phyloP scores from a whole-genome alignment of 1,140 invertebrate species.

The Bathynomus jamesi region DNA sequence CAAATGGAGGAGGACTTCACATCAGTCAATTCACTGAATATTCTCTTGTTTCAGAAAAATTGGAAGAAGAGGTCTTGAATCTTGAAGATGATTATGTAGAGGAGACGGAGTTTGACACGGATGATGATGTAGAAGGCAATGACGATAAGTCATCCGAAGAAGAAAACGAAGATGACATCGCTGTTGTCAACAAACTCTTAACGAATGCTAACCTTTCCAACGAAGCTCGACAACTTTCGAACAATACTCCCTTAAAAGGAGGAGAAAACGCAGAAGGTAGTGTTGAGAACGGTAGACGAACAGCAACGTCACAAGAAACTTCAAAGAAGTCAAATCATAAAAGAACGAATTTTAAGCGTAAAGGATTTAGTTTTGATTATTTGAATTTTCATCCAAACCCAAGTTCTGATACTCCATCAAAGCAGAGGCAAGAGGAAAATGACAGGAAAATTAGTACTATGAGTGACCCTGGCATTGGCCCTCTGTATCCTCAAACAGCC shows the following conservation, averaged over 20 bases:
- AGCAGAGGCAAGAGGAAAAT: conserved; percentile 18
- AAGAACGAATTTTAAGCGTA: neutral
- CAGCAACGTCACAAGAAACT: too few species aligned
- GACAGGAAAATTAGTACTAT: conserved; percentile 18
- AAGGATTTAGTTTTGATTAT: conserved; percentile 17
- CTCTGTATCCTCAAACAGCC: neutral
- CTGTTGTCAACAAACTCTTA: neutral
- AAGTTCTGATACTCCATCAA: neutral
- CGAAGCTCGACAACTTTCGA: too few species aligned
- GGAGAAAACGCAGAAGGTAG: too few species aligned
- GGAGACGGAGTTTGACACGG: conserved; percentile 30
- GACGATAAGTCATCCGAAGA: conserved; percentile 24
- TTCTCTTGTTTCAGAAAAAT: conserved; percentile 13
- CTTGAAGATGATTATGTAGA: conserved; percentile 13
- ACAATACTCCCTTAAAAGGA: neutral
- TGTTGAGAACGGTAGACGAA: too few species aligned
- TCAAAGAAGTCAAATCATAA: neutral
- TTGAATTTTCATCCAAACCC: too few species aligned
- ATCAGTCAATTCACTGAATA: too few species aligned
- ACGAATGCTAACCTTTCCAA: too few species aligned
- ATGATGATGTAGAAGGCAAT: conserved; percentile 30
- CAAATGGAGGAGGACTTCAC: too few species aligned
- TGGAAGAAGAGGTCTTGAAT: conserved; percentile 7
- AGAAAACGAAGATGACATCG: conserved; percentile 2
- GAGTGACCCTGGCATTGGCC: conserved; percentile 22